Evolutionary conservation across 2,797 vertebrate genomes (phyloP).

Genomic region (Simalia tracyae): DNA sequence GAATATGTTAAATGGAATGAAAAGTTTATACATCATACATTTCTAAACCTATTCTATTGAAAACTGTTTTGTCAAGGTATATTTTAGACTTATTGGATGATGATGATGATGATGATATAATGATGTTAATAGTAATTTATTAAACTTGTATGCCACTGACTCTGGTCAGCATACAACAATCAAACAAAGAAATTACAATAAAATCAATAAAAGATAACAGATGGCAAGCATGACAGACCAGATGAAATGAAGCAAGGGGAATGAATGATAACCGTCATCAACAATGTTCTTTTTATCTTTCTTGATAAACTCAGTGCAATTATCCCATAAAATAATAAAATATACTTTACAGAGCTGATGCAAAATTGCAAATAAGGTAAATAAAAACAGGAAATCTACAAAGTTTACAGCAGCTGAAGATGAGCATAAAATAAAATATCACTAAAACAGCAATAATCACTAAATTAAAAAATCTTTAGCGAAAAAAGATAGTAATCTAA

Average conservation of each 20-base stretch:
- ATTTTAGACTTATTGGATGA: background rate
- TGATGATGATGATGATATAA: background rate
- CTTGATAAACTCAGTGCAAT: background rate
- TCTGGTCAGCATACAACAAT: background rate
- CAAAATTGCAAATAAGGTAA: background rate
- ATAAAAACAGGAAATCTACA: background rate
- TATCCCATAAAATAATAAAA: background rate
- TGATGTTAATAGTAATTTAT: background rate
- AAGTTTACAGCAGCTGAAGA: background rate
- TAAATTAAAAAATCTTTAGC: background rate
- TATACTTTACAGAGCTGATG: background rate
- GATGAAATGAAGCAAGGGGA: background rate
- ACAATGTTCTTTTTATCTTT: background rate
- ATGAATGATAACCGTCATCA: background rate
- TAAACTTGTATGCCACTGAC: background rate
- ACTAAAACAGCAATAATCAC: background rate
- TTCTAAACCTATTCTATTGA: background rate
- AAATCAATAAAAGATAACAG: background rate
- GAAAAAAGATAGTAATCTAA: background rate
- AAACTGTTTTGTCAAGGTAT: background rate
- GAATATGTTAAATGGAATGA: background rate
- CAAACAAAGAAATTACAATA: background rate
- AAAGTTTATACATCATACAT: background rate
- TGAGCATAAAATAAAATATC: background rate
- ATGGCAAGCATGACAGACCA: background rate